A percentile compares a stretch with the other conserved stretches of the same genome.
Evolutionary conservation across 2,888 invertebrate species (phyloP).

Genomic region (Spodoptera littoralis): DNA sequence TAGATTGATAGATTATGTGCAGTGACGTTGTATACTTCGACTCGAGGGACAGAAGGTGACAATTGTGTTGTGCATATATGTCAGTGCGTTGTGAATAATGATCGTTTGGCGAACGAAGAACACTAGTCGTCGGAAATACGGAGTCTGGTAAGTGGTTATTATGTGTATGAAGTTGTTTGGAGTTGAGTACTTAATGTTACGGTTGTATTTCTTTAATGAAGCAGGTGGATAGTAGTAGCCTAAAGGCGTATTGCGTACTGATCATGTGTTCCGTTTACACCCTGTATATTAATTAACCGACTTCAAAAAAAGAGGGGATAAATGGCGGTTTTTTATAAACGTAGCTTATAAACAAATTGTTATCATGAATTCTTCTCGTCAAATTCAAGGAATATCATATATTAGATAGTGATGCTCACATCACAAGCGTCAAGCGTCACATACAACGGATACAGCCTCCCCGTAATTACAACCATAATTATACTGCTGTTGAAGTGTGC

Average conservation of each 20-base stretch:
- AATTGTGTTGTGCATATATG: slow-evolving; percentile 74
- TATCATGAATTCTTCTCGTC: neutral
- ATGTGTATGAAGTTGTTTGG: no score
- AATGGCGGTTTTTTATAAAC: no score
- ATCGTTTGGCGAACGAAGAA: slow-evolving; percentile 80
- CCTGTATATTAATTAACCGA: no score
- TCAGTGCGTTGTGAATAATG: slow-evolving; percentile 77
- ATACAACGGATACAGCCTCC: slow-evolving; percentile 31
- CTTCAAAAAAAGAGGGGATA: no score
- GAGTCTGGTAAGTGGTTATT: slow-evolving; percentile 74
- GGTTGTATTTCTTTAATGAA: no score
- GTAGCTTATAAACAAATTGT: no score
- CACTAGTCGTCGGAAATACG: slow-evolving; percentile 84
- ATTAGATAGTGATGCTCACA: slow-evolving; percentile 9
- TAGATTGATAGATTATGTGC: slow-evolving; percentile 74
- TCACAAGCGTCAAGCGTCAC: no score
- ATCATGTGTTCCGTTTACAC: no score
- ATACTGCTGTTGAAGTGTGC: slow-evolving; percentile 31
- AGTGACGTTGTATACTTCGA: slow-evolving; percentile 63
- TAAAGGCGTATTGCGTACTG: no score
- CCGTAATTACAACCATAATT: slow-evolving; percentile 50
- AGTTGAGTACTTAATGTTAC: no score
- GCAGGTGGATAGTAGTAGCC: no score
- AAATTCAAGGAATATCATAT: slow-evolving; percentile 5
- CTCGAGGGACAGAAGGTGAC: slow-evolving; percentile 78